Percentiles rank a stretch among this genome's conserved stretches.
Conservation (phyloP, 2,888 invertebrate genomes). For the Auanema freiburgensis region DNA sequence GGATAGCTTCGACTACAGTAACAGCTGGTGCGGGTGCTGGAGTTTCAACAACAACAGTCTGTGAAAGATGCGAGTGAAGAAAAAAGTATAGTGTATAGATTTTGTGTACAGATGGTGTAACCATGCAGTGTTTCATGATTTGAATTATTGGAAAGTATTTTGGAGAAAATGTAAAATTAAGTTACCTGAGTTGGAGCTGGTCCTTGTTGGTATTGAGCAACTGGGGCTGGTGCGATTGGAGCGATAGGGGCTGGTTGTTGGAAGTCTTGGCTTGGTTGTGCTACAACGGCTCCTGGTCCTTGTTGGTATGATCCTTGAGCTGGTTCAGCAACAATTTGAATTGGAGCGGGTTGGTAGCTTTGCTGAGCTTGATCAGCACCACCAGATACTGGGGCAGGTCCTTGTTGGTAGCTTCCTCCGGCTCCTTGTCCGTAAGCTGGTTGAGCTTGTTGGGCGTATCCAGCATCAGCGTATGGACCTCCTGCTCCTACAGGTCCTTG, state of each 20-base stretch:
- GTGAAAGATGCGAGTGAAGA: no score
- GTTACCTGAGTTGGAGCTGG: constrained; percentile 20
- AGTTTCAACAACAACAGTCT: no score
- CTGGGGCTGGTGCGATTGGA: constrained; percentile 19
- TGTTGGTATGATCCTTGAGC: constrained; percentile 25
- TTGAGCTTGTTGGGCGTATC: constrained; percentile 24
- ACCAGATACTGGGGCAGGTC: no score
- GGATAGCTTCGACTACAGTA: not conserved
- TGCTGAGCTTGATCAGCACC: not conserved
- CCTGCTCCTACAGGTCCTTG: constrained; percentile 26
- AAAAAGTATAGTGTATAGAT: not conserved
- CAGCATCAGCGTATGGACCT: constrained; percentile 27
- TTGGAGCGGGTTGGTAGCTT: constrained; percentile 10
- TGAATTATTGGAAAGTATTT: not conserved
- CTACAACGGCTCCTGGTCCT: constrained; percentile 17
- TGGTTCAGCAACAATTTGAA: not conserved
- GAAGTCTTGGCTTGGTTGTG: constrained; percentile 15
- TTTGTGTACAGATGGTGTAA: no score
- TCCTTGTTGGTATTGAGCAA: constrained; percentile 19
- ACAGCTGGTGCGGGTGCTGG: constrained; percentile 11
- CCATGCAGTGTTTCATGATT: no score
- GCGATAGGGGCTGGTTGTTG: constrained; percentile 25
- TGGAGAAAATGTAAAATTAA: constrained; percentile 13
- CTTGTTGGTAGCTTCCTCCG: constrained; percentile 17
- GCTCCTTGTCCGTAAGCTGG: constrained; percentile 35